Evolutionary conservation across 2,113 vertebrate species (phyloP).

Genomic region (Chaenocephalus aceratus): DNA sequence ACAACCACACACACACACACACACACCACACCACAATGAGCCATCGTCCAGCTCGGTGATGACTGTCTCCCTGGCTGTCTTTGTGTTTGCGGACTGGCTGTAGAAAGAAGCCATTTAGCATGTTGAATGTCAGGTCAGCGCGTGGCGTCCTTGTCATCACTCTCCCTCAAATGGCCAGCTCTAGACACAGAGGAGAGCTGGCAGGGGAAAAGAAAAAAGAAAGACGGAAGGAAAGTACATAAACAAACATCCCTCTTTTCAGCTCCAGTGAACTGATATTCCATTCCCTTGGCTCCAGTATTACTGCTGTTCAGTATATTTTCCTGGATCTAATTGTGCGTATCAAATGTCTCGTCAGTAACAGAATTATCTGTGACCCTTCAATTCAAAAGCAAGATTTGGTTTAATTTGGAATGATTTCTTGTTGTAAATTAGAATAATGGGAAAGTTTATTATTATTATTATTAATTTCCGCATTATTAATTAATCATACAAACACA

Average conservation of each 20-base stretch:
- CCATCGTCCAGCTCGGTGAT: conserved; percentile 19
- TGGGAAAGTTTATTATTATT: background rate
- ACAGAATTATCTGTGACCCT: background rate
- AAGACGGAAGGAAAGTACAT: background rate
- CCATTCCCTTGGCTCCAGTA: background rate
- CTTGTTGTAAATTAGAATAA: background rate
- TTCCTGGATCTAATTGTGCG: conserved; percentile 2
- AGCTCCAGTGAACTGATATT: conserved; percentile 5
- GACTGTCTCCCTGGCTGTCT: conserved; percentile 85
- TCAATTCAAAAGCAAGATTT: background rate
- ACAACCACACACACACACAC: background rate
- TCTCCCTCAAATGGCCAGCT: conserved; percentile 91
- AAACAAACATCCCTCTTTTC: conserved; percentile 3
- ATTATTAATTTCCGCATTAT: background rate
- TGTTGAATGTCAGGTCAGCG: conserved; percentile 96
- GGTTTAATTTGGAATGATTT: background rate
- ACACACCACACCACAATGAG: background rate
- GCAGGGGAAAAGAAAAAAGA: conserved; percentile 33
- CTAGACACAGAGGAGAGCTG: conserved; percentile 84
- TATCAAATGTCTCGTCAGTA: background rate
- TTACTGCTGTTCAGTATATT: background rate
- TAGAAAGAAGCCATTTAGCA: conserved; percentile 95
- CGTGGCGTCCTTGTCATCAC: conserved; percentile 92
- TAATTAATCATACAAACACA: too few relatives aligned
- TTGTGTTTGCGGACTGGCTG: conserved; percentile 91